These are phyloP conservation scores for Tiliqua scincoides DNA, from an alignment of 2,113 vertebrate species.

Conservation along the genomic window DNA sequence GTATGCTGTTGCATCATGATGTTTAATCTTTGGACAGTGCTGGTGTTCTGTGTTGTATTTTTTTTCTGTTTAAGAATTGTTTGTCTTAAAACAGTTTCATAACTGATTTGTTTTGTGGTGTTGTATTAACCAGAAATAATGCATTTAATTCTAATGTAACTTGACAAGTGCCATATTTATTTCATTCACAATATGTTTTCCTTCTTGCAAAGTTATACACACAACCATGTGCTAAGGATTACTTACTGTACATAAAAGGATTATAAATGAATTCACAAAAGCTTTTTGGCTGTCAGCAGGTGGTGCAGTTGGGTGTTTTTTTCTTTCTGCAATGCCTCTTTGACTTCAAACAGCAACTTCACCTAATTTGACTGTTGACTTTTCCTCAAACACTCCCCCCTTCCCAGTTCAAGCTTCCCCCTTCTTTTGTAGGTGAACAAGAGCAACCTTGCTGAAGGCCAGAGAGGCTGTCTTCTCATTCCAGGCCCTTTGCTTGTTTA, in stretches of 20 bases:
- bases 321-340: background rate
- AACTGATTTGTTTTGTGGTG: too few relatives aligned
- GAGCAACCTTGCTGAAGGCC: background rate
- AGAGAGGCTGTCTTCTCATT: background rate
- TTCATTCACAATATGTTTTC: background rate
- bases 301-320: conserved; percentile 56
- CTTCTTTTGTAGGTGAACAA: background rate
- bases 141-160: background rate
- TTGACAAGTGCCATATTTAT: background rate
- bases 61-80: too few relatives aligned
- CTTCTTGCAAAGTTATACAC: background rate
- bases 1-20: too few relatives aligned
- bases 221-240: background rate
- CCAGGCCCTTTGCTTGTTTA: background rate
- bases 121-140: too few relatives aligned
- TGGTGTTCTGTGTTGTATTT: too few relatives aligned
- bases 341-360: background rate
- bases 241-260: background rate
- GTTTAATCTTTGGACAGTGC: too few relatives aligned
- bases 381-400: background rate
- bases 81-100: too few relatives aligned
- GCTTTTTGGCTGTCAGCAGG: conserved; percentile 58
- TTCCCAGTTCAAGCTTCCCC: background rate
- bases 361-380: background rate
- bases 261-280: background rate